phyloP scores from a whole-genome alignment of 2,113 vertebrate species.

The Recurvirostra avosetta region DNA sequence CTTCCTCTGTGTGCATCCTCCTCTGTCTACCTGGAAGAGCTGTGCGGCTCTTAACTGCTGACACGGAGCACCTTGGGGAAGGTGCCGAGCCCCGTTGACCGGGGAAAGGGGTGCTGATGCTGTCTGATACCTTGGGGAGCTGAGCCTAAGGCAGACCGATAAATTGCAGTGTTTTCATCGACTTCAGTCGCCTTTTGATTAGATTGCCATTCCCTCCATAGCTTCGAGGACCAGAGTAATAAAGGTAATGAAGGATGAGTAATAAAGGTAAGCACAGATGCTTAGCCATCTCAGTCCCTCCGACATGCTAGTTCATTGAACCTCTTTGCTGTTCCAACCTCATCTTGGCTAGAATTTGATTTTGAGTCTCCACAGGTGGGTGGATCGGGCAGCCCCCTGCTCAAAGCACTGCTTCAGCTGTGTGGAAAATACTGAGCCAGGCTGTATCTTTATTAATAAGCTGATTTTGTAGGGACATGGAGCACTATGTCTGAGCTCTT shows the following conservation, averaged over 20 bases:
- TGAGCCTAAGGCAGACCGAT: background rate
- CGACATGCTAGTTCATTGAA: background rate
- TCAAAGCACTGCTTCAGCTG: background rate
- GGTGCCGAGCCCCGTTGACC: background rate
- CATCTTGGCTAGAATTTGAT: background rate
- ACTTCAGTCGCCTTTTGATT: background rate
- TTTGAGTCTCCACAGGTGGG: background rate
- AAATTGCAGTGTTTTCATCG: background rate
- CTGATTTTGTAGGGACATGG: background rate
- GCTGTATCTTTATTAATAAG: slow-evolving; percentile 19
- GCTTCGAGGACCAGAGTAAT: background rate
- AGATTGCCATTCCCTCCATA: background rate
- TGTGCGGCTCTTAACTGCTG: background rate
- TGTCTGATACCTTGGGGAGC: background rate
- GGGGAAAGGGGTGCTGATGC: background rate
- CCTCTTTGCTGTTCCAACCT: background rate
- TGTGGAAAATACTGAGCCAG: background rate
- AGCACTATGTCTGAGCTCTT: background rate
- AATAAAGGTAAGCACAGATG: background rate
- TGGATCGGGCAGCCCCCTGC: background rate
- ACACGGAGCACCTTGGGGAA: background rate
- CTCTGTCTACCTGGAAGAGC: background rate
- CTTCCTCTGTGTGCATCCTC: background rate
- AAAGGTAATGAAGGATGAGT: background rate
- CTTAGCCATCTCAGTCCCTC: background rate